phyloP scores from a whole-genome alignment of 2,113 vertebrate species.

The Gallinago undulata region DNA sequence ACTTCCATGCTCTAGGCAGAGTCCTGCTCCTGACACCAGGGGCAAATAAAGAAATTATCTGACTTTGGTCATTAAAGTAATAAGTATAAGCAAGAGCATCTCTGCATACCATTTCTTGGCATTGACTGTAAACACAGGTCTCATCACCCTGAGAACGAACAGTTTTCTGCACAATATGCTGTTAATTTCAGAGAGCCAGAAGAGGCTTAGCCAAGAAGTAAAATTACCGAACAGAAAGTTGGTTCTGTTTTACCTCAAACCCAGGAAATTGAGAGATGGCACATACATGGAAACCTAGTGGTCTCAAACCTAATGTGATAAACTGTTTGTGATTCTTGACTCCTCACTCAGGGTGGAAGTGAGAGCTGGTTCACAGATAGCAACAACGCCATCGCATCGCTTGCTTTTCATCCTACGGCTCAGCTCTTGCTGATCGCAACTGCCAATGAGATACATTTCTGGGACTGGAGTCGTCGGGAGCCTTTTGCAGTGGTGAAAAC shows the following conservation, averaged over 20 bases:
- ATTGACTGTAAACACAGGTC: too few species aligned
- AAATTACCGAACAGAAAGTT: too few species aligned
- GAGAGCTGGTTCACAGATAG: constrained; percentile 99
- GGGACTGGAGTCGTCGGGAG: constrained; percentile 98
- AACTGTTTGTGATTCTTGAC: constrained; percentile 34
- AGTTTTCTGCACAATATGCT: too few species aligned
- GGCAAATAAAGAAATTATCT: too few species aligned
- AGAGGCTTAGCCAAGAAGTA: too few species aligned
- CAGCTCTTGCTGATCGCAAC: constrained; percentile 98
- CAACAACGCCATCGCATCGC: constrained; percentile 95
- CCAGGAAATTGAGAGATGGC: not conserved
- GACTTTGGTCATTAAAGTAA: too few species aligned
- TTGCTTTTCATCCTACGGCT: constrained; percentile 97
- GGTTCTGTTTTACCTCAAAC: too few species aligned
- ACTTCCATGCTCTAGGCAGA: not conserved
- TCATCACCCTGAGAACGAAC: too few species aligned
- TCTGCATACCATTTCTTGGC: too few species aligned
- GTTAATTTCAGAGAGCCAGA: too few species aligned
- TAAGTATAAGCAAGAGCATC: too few species aligned
- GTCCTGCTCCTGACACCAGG: not conserved
- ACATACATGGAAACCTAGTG: not conserved
- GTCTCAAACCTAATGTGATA: not conserved
- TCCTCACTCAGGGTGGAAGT: constrained; percentile 88
- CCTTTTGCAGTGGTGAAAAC: constrained; percentile 98
- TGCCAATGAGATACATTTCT: constrained; percentile 97